phyloP scores from a whole-genome alignment of 1,140 invertebrate genomes.

The Sitophilus oryzae region DNA sequence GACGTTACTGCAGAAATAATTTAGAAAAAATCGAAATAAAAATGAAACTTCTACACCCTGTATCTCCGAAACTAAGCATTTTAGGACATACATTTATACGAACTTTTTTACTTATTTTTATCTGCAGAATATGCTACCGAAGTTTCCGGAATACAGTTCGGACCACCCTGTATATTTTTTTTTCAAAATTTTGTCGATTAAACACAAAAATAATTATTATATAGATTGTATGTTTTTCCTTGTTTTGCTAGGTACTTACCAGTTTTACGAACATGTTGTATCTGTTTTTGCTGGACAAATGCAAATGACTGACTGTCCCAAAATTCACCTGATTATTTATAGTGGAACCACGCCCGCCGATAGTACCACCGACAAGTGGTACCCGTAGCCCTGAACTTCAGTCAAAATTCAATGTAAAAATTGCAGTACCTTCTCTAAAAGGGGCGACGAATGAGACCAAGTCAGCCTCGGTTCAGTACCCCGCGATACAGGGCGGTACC shows the following conservation, averaged over 20 bases:
- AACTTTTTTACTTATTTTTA: no score
- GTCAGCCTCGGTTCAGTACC: not conserved
- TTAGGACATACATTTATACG: no score
- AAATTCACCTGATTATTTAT: constrained; percentile 38
- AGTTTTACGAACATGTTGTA: constrained; percentile 45
- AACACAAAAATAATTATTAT: not conserved
- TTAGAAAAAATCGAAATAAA: no score
- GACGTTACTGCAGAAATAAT: no score
- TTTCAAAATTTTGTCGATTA: no score
- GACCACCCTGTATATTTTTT: no score
- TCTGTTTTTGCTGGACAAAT: constrained; percentile 34
- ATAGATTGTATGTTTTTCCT: not conserved
- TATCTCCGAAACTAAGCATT: no score
- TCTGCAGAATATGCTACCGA: no score
- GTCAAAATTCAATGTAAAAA: constrained; percentile 25
- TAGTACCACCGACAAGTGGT: constrained; percentile 12
- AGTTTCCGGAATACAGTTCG: no score
- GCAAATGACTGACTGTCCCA: constrained; percentile 34
- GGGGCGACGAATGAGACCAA: not conserved
- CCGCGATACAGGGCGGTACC: not conserved
- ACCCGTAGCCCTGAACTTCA: constrained; percentile 19
- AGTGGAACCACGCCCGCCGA: constrained; percentile 36
- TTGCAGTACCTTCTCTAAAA: constrained; percentile 5
- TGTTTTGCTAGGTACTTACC: constrained; percentile 31
- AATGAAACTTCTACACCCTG: no score